These are phyloP conservation scores for Choristoneura rosaceana DNA, from an alignment of 2,888 invertebrate species.

Conservation along the genomic window DNA sequence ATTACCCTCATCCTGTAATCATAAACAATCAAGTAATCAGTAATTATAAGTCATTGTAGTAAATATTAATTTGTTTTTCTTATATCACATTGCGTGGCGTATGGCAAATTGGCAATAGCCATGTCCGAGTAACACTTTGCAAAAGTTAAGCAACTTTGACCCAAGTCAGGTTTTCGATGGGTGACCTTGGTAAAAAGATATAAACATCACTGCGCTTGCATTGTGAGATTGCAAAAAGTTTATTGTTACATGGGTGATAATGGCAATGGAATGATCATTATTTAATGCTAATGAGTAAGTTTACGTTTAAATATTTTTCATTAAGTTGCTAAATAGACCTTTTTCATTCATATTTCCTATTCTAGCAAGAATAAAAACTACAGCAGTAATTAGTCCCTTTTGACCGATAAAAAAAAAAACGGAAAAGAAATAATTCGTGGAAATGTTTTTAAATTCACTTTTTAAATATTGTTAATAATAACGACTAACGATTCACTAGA, in stretches of 20 bases:
- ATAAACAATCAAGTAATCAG: constrained; percentile 37
- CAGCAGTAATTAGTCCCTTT: too few species aligned
- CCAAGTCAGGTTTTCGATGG: constrained; percentile 5
- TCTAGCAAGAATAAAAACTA: too few species aligned
- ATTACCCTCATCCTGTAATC: constrained; percentile 54
- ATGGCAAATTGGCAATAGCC: constrained; percentile 3
- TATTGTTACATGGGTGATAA: constrained; percentile 4
- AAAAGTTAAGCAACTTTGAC: constrained; percentile 25
- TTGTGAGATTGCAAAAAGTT: constrained; percentile 8
- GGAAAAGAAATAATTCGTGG: too few species aligned
- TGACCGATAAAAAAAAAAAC: too few species aligned
- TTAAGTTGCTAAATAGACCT: neutral
- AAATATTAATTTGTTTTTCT: constrained; percentile 29
- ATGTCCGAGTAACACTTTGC: constrained; percentile 13
- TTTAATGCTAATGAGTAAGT: neutral
- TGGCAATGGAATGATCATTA: neutral
- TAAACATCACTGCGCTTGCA: neutral
- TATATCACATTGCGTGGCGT: neutral
- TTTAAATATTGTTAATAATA: too few species aligned
- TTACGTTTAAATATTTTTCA: neutral
- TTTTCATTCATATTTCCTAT: neutral
- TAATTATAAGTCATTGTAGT: constrained; percentile 35
- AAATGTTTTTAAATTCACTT: too few species aligned
- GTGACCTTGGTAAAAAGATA: constrained; percentile 11
- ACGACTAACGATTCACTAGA: too few species aligned